These are phyloP conservation scores for Heliocidaris tuberculata DNA, from an alignment of 35 echinoderm and acorn worm species.

Conservation along the genomic window DNA sequence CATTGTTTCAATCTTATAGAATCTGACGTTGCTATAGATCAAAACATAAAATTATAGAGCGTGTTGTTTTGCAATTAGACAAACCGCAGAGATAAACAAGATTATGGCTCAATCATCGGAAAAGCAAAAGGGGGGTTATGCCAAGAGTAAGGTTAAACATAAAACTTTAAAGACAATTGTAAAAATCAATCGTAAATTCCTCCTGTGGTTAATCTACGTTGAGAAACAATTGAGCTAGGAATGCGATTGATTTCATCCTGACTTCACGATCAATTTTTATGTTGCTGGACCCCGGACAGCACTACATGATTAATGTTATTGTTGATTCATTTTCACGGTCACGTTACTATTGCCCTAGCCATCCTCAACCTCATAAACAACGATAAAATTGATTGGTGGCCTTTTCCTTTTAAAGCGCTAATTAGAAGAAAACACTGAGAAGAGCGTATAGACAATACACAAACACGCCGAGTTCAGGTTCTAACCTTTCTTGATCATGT, in stretches of 20 bases:
- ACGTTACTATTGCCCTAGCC: background rate
- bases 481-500: background rate
- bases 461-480: background rate
- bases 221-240: background rate
- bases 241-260: background rate
- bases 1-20: background rate
- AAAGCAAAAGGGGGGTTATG: background rate
- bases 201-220: background rate
- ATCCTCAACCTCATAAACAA: background rate
- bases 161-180: background rate
- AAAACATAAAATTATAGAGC: background rate
- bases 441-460: background rate
- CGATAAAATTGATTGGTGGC: background rate
- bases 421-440: background rate
- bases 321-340: background rate
- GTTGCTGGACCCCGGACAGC: background rate
- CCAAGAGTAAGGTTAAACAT: conserved; percentile 2
- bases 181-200: background rate
- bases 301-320: background rate
- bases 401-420: background rate
- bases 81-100: background rate
- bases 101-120: background rate
- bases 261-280: background rate
- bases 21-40: background rate
- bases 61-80: background rate